These are phyloP conservation scores for Salvelinus sp. DNA, from an alignment of 2,113 vertebrate species.

Conservation along the genomic window DNA sequence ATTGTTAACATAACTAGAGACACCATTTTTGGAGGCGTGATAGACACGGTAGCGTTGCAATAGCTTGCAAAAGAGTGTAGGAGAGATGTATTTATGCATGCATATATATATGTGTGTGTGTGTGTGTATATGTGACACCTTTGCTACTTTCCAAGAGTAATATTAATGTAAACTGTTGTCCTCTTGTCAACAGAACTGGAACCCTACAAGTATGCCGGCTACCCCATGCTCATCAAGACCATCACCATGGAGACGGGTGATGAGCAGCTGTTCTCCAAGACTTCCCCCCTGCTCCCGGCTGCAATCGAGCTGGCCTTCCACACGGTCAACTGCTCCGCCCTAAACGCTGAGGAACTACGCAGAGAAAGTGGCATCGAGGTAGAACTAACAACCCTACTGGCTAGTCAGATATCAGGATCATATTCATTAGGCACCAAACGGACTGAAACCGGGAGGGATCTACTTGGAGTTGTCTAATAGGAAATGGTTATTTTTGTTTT, in stretches of 20 bases:
- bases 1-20: no score
- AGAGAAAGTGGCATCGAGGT: slow-evolving; percentile 96
- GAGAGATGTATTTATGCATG: no score
- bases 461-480: no score
- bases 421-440: not conserved
- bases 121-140: no score
- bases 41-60: no score
- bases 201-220: slow-evolving; percentile 97
- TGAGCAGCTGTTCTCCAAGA: slow-evolving; percentile 90
- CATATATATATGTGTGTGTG: no score
- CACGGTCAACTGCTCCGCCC: slow-evolving; percentile 95
- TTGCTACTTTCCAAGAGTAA: not conserved
- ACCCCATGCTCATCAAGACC: slow-evolving; percentile 98
- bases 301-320: slow-evolving; percentile 92
- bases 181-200: slow-evolving; percentile 82
- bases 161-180: not conserved
- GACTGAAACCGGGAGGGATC: not conserved
- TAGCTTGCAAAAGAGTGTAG: no score
- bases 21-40: no score
- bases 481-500: no score
- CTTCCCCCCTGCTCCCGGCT: slow-evolving; percentile 89
- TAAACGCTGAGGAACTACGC: slow-evolving; percentile 95
- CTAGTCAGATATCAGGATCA: not conserved
- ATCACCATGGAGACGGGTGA: slow-evolving; percentile 96
- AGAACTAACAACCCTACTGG: not conserved